Base-by-base conservation (phyloP, 2,888 invertebrate species). In the Cerastis leucographa region DNA sequence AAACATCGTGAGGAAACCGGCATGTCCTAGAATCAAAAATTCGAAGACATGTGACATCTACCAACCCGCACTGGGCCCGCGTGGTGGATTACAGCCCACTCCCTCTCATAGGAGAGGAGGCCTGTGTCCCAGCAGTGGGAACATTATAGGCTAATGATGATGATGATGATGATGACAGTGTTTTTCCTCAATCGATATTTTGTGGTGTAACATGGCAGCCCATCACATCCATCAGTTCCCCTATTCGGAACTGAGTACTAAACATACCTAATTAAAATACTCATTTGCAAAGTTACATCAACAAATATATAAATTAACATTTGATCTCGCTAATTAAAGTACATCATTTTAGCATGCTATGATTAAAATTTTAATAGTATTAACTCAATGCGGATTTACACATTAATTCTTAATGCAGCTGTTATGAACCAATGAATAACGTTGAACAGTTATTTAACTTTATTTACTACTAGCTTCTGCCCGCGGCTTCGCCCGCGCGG, bases 331-430 rank as follows among this genome's bases (percentile, higher is more conserved):
- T 64, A 82, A 82, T 78, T 59, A 73, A 76, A 73, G 1, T 62
- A 9, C 46, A 85, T 81, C 67, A 85, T 87, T n/a, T n/a, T 85
- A 82, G 76, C 83, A 82, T 67, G 44, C 46, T 69, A 35, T 83
- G 74, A 87, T 86, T 78, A 87, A 80, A 67, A 76, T 83, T 85
- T 74, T 62, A 74, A 80, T 86, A 69, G 62, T 67, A 68, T 67
- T 35, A 85, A 71, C 72, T 65, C 51, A 42, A 67, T 67, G 35
- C 25, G 61, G 61, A 77, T 82, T 67, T 65, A 49, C 72, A 67
- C 71, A 85, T 76, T 81, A 54, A 85, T 62, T 69, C 19, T 49
- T 65, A 51, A 62, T 76, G 70, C 44, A 85, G 17, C 62, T 81
- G 62, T 78, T 83, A 49, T 78, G 29, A 51, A 61, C 29, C 40